phyloP scores from a whole-genome alignment of 2,113 vertebrate genomes.

The Antigone vipio region DNA sequence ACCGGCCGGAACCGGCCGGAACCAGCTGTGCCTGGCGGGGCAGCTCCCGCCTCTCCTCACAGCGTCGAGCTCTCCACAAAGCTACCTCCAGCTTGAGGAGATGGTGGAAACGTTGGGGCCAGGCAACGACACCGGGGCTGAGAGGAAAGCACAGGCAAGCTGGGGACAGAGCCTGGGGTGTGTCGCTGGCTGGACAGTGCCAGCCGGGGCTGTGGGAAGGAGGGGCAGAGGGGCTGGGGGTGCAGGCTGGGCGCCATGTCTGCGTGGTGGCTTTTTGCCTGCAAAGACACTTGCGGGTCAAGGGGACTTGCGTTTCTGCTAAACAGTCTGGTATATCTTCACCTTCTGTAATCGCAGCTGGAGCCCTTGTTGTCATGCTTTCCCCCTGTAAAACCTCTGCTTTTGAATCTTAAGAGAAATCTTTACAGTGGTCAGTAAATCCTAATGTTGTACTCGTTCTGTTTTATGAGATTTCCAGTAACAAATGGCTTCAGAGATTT shows the following conservation, averaged over 20 bases:
- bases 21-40: fast-evolving
- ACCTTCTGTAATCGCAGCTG: background rate
- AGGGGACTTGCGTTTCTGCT: background rate
- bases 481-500: background rate
- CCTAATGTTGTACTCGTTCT: background rate
- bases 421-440: slow-evolving; percentile 32
- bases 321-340: background rate
- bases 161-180: background rate
- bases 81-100: background rate
- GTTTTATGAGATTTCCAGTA: slow-evolving; percentile 24
- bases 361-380: background rate
- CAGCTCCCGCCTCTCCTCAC: background rate
- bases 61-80: fast-evolving
- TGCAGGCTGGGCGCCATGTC: no score
- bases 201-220: fast-evolving
- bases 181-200: fast-evolving
- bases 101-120: fast-evolving
- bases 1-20: fast-evolving
- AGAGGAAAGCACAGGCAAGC: fast-evolving
- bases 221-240: background rate
- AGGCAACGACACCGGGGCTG: fast-evolving
- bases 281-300: fast-evolving
- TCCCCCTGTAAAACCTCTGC: background rate
- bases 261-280: background rate
- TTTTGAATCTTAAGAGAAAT: slow-evolving; percentile 24